Base-by-base conservation (phyloP, 2,797 vertebrate species). In the Xiphorhynchus erythropygius region DNA sequence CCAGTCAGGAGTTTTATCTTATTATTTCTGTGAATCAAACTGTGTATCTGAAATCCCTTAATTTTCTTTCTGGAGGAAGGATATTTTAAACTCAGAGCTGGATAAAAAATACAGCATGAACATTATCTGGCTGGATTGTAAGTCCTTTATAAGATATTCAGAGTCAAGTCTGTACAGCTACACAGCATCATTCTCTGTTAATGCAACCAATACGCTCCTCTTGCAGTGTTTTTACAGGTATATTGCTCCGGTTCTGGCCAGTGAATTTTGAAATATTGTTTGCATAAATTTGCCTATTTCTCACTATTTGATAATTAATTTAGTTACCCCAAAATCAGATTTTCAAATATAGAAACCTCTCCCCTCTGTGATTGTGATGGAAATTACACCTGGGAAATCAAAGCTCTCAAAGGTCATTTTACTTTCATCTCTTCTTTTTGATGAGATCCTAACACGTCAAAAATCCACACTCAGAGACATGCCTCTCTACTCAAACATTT, bases 341-440 rank as follows among this genome's bases (percentile, higher is more conserved):
- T 90, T 85, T 82, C 78, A 93, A n/a, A 70, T 53, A 32, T 12
- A 79, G 30, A 10, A 3, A 18, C 27, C 88, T 89, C 14, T 4
- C 7, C 41, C 17, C 23, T 67, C 60, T 74, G 56, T 15, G 25
- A 89, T 63, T 64, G n/a, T 53, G 57, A 24, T 87, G 79, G 78
- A 93, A 89, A 85, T 87, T 50, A 69, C 46, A 50, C 49, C 22
- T 9, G n/a, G 46, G 70, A 85, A 91, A 87, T 91, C 71, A 87
- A 77, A 93, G 75, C 46, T 90, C 74, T 64, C 52, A 46, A 64
- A 90, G 64, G 21, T 74, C 2, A 2, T 56, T 94, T 90, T 52
- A 59, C 67, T 92, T 89, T 92, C 67, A 53, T 44, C 35, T 89
- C 49, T 37, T 88, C 50, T 47, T 94, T 95, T 92, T 91, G 63